Conservation (phyloP, 2,888 invertebrate species). For the Oscheius onirici region DNA sequence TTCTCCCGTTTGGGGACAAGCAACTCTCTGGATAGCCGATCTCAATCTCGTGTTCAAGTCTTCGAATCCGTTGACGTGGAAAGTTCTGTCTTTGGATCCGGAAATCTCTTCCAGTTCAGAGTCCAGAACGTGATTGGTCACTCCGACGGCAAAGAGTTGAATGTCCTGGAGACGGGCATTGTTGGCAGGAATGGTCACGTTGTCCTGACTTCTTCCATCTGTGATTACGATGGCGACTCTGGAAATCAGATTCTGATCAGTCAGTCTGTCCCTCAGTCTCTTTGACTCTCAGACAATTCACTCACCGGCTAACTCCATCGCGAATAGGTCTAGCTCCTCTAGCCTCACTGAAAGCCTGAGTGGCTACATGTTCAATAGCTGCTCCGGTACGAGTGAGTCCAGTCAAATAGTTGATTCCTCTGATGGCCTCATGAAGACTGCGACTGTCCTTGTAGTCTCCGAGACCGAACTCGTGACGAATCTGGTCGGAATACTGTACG, state of each 20-base stretch:
- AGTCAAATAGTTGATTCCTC: constrained; percentile 57
- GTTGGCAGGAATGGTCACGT: constrained; percentile 68
- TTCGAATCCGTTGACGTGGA: constrained; percentile 68
- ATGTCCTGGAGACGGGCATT: constrained; percentile 66
- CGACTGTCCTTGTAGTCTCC: constrained; percentile 49
- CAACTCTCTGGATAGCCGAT: constrained; percentile 63
- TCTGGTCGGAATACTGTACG: constrained; percentile 69
- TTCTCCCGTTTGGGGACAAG: constrained; percentile 53
- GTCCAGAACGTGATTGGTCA: constrained; percentile 67
- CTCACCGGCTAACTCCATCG: constrained; percentile 45
- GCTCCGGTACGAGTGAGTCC: constrained; percentile 67
- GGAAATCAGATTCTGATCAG: constrained; percentile 31
- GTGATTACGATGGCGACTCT: constrained; percentile 72
- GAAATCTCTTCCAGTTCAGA: constrained; percentile 61
- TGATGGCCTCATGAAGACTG: constrained; percentile 51
- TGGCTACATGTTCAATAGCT: constrained; percentile 66
- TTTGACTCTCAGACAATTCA: not conserved
- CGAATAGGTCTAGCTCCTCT: constrained; percentile 58
- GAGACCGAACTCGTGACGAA: constrained; percentile 68
- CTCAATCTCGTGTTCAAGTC: constrained; percentile 66
- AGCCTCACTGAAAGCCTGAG: constrained; percentile 60
- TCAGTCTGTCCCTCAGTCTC: not conserved
- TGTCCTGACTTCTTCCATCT: constrained; percentile 71
- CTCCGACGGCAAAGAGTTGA: constrained; percentile 72
- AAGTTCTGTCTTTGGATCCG: constrained; percentile 56